Evolutionary conservation across 2,888 invertebrate species (phyloP), one percentile per base, ranked within the genome.

Genomic region (Idaea straminata): DNA sequence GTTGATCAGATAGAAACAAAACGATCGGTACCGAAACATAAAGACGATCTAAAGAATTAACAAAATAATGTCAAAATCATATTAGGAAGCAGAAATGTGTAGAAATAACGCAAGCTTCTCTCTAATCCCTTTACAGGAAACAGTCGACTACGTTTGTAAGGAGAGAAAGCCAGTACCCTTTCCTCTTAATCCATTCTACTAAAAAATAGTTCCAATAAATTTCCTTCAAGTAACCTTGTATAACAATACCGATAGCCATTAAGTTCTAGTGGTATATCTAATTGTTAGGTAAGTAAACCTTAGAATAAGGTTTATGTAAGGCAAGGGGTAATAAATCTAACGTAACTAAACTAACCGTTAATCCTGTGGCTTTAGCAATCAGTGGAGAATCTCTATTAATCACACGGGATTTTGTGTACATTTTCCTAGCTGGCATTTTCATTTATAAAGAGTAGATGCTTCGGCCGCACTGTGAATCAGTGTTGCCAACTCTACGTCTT

Each of bases 201-300:
- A 2, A 2, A 25, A 25, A 25, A 25, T 25, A 25, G 25, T 25
- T 25, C 3, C 25, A 25, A 25, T 25, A 25, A 25, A 25, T 25
- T 25, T 25, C 25, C 25, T 25, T 25, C 25, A 25, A 25, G 3
- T 36, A 36, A 36, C 47, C 47, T 13, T 47, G 3, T 13, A 25
- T 1, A 25, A 3, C 10, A 7, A 47, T 47, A 47, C 4, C 10
- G 10, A 47, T 6, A 13, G 47, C 47, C 10, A 47, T 47, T 47
- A 47, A 47, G 47, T 47, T 13, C 47, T 5, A 10, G 47, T 47
- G 10, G 47, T 47, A 13, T 47, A 47, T 47, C 47, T 47, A 47
- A 63, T 63, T 66, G 58, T 61, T 61, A 47, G 64, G 47, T 61
- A 35, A 47, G 15, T 59, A 59, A 66, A 63, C 62, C 38, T 62